These are phyloP conservation scores for Mirounga angustirostris DNA, from an alignment of 2,113 vertebrate genomes.

Conservation along the genomic window DNA sequence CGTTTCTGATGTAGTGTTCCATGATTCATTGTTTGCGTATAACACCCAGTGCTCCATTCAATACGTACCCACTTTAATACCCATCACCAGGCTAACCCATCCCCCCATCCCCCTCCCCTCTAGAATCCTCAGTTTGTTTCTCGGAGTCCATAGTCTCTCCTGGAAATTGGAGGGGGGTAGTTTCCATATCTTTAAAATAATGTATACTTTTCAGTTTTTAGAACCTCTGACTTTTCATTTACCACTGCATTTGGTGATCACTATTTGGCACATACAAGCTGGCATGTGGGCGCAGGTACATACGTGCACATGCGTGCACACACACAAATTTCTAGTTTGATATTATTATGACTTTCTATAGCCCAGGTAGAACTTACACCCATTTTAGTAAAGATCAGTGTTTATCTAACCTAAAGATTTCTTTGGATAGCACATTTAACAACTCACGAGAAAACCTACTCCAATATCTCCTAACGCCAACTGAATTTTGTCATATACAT, in stretches of 20 bases:
- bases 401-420: constrained; percentile 28
- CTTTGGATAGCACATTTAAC: not conserved
- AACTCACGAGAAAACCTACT: constrained; percentile 14
- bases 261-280: not conserved
- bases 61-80: too few relatives aligned
- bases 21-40: too few relatives aligned
- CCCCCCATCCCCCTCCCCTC: too few relatives aligned
- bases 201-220: not conserved
- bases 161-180: too few relatives aligned
- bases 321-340: not conserved
- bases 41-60: too few relatives aligned
- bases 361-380: not conserved
- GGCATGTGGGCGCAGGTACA: not conserved
- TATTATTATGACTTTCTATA: not conserved
- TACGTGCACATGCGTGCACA: not conserved
- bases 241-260: not conserved
- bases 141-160: too few relatives aligned
- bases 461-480: not conserved
- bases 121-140: too few relatives aligned
- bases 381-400: not conserved
- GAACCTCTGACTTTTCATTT: not conserved
- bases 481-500: not conserved
- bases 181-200: not conserved
- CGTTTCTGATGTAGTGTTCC: too few relatives aligned
- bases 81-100: too few relatives aligned